Conservation (phyloP, 2,113 vertebrate genomes). For the Todiramphus chloris region DNA sequence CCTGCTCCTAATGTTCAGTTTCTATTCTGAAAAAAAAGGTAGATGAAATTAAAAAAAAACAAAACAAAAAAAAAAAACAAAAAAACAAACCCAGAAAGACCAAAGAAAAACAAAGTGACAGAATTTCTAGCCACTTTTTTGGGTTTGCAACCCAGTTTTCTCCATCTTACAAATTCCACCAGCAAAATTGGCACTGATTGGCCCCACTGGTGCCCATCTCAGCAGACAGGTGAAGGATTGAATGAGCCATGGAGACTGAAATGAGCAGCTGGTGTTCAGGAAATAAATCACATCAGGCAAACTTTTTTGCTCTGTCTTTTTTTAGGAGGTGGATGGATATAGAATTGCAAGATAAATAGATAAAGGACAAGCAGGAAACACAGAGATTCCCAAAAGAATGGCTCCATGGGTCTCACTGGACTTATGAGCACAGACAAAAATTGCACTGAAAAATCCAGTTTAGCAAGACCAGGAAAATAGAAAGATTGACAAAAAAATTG, state of each 20-base stretch:
- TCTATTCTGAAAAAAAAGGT: neutral
- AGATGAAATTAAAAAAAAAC: neutral
- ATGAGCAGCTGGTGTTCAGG: neutral
- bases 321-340: neutral
- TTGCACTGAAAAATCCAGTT: neutral
- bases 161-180: neutral
- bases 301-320: neutral
- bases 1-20: neutral
- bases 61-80: neutral
- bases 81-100: neutral
- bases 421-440: neutral
- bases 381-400: neutral
- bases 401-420: neutral
- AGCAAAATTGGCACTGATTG: neutral
- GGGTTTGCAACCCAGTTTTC: neutral
- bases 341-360: neutral
- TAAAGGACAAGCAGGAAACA: neutral
- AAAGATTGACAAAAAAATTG: neutral
- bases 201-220: neutral
- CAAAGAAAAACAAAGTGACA: neutral
- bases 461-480: neutral
- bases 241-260: slow-evolving; percentile 23
- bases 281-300: neutral
- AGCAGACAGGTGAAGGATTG: neutral
- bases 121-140: neutral